phyloP scores from a whole-genome alignment of 2,888 invertebrate species.

The Drosophila fungiperda region DNA sequence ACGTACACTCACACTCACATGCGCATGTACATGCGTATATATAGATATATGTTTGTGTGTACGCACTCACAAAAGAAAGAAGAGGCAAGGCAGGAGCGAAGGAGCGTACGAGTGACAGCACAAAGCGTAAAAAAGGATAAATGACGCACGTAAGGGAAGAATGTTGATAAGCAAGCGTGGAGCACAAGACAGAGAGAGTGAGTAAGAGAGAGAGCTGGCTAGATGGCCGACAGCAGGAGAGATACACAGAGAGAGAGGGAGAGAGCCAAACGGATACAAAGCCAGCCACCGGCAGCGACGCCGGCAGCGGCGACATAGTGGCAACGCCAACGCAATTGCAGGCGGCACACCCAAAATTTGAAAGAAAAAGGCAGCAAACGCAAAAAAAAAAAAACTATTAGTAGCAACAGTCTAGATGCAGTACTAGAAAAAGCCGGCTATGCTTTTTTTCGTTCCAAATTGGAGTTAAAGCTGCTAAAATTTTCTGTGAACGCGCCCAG shows the following conservation, averaged over 20 bases:
- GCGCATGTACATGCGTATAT: slow-evolving; percentile 3
- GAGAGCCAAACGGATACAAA: slow-evolving; percentile 75
- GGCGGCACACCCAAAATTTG: slow-evolving; percentile 82
- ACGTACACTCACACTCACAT: slow-evolving; percentile 16
- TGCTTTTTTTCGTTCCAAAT: background rate
- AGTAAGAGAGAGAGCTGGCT: slow-evolving; percentile 13
- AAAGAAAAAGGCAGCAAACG: slow-evolving; percentile 58
- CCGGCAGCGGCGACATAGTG: slow-evolving; percentile 77
- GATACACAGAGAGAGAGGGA: slow-evolving; percentile 23
- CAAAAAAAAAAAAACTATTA: slow-evolving; percentile 45
- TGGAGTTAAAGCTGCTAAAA: slow-evolving; percentile 14
- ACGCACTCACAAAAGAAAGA: slow-evolving; percentile 38
- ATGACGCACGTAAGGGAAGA: slow-evolving; percentile 66
- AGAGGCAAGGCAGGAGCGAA: slow-evolving; percentile 40
- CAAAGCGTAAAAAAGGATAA: slow-evolving; percentile 77
- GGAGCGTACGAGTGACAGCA: slow-evolving; percentile 63
- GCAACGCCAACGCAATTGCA: slow-evolving; percentile 79
- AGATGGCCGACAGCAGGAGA: slow-evolving; percentile 4
- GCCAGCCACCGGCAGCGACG: slow-evolving; percentile 74
- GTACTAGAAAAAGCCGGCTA: slow-evolving; percentile 8
- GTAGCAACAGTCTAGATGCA: slow-evolving; percentile 15
- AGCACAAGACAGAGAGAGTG: slow-evolving; percentile 51
- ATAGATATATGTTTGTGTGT: slow-evolving; percentile 13
- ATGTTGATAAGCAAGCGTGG: slow-evolving; percentile 53
- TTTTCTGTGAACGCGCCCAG: slow-evolving; percentile 36